Evolutionary conservation across 2,888 invertebrate species (phyloP).

Genomic region (Drosophila kanekoi): DNA sequence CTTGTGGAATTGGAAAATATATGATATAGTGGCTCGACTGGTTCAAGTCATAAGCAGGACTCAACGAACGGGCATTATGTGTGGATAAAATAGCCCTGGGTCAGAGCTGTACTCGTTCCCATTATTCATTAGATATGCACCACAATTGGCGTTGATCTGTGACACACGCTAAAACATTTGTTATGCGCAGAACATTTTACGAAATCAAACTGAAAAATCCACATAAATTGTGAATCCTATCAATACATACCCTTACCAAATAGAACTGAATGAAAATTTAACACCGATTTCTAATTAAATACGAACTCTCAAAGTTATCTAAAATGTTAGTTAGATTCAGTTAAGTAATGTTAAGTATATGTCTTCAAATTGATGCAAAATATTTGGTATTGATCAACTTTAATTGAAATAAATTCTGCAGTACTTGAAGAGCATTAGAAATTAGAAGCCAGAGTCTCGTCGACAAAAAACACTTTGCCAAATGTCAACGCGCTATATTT

Average conservation of each 20-base stretch:
- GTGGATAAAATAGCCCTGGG: background rate
- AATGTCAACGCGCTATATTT: slow-evolving; percentile 27
- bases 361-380: too few relatives aligned
- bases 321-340: too few relatives aligned
- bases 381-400: too few relatives aligned
- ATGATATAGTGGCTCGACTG: background rate
- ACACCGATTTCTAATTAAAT: too few relatives aligned
- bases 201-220: slow-evolving; percentile 17
- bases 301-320: too few relatives aligned
- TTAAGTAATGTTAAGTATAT: too few relatives aligned
- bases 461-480: background rate
- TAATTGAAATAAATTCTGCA: too few relatives aligned
- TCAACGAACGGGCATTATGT: background rate
- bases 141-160: slow-evolving; percentile 28
- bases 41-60: background rate
- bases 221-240: background rate
- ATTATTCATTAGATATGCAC: slow-evolving; percentile 21
- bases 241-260: background rate
- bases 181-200: slow-evolving; percentile 20
- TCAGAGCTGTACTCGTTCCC: background rate
- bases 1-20: background rate
- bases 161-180: slow-evolving; percentile 26
- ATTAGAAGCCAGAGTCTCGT: background rate
- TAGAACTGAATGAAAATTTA: too few relatives aligned
- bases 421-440: slow-evolving; percentile 1